Conservation (phyloP, 1,140 invertebrate genomes). For the Tetramorium parvispinum region DNA sequence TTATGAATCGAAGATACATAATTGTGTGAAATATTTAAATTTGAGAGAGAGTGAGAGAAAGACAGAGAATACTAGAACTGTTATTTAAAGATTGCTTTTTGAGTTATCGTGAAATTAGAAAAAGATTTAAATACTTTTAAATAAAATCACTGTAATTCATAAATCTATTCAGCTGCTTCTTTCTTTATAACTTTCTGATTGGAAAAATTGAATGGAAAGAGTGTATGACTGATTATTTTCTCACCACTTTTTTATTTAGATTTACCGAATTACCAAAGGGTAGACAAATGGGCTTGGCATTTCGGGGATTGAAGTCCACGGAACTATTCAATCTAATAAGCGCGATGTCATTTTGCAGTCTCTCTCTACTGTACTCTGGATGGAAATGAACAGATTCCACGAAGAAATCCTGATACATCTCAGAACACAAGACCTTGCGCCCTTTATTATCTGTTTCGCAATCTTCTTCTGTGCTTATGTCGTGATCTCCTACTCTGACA, state of each 20-base stretch:
- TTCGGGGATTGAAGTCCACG: slow-evolving; percentile 85
- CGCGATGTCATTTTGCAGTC: slow-evolving; percentile 88
- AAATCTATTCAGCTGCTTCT: background rate
- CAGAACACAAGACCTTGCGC: slow-evolving; percentile 84
- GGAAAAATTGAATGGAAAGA: background rate
- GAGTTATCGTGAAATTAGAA: background rate
- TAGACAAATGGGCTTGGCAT: slow-evolving; percentile 87
- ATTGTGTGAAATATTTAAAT: background rate
- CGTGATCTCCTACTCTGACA: slow-evolving; percentile 89
- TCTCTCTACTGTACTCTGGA: slow-evolving; percentile 84
- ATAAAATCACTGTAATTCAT: background rate
- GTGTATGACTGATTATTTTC: background rate
- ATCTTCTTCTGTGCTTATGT: slow-evolving; percentile 87
- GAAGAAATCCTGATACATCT: slow-evolving; percentile 87
- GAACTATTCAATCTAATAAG: slow-evolving; percentile 86
- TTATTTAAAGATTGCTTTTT: background rate
- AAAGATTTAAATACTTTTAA: background rate
- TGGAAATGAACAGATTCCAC: slow-evolving; percentile 87
- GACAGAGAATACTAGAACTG: background rate
- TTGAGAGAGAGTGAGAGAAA: background rate
- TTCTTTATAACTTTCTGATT: background rate
- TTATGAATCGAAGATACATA: too few species aligned
- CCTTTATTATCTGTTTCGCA: slow-evolving; percentile 85
- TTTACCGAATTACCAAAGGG: slow-evolving; percentile 82
- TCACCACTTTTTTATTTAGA: slow-evolving; percentile 71